phyloP scores from a whole-genome alignment of 1,140 invertebrate species.

The Charaxes varanes region DNA sequence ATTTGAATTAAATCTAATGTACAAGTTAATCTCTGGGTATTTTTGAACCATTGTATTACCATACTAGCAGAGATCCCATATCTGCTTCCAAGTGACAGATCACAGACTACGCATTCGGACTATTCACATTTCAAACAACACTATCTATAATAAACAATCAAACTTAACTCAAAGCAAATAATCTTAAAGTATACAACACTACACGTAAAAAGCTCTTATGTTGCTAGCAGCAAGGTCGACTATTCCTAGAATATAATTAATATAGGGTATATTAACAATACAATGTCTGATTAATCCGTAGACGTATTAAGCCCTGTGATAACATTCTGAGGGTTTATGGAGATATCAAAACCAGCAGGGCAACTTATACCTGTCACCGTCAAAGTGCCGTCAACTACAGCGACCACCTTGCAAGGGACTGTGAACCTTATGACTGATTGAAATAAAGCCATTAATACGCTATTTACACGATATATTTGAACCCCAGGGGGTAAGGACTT shows the following conservation, averaged over 20 bases:
- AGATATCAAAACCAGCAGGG: conserved; percentile 45
- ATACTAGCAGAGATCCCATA: too few species aligned
- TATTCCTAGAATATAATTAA: background rate
- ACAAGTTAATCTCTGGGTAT: too few species aligned
- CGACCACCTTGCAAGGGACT: conserved; percentile 6
- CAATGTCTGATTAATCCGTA: conserved; percentile 34
- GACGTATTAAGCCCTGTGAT: conserved; percentile 31
- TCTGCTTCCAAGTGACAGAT: too few species aligned
- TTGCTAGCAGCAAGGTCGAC: background rate
- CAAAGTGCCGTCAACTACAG: conserved; percentile 12
- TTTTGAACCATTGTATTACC: too few species aligned
- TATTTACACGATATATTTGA: too few species aligned
- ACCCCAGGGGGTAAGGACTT: too few species aligned
- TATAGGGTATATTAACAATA: conserved; percentile 15
- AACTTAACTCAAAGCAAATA: too few species aligned
- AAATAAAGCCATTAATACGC: conserved; percentile 1
- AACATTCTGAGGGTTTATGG: conserved; percentile 41
- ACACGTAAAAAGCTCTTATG: background rate
- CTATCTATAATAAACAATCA: too few species aligned
- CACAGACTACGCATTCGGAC: too few species aligned
- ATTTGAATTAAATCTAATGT: too few species aligned
- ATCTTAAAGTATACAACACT: too few species aligned
- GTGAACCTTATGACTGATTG: conserved; percentile 4
- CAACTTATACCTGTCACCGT: conserved; percentile 41
- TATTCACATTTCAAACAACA: too few species aligned